Percentiles rank a stretch among this genome's conserved stretches.
These are phyloP conservation scores for Xenopus petersii DNA, from an alignment of 2,797 vertebrate genomes.

Conservation along the genomic window DNA sequence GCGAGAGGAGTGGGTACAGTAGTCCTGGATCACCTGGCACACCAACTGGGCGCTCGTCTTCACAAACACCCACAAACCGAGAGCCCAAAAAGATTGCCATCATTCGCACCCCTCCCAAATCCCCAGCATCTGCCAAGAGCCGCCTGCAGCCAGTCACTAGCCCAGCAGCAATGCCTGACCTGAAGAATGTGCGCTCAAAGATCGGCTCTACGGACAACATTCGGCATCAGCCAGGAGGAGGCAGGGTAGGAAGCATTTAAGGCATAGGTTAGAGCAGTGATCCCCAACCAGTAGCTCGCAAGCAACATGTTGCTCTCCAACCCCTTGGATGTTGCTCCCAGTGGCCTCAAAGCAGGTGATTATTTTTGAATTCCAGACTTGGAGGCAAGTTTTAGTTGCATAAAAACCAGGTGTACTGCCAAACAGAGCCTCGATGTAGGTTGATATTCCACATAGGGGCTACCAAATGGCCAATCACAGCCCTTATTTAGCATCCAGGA, in stretches of 20 bases:
- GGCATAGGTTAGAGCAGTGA: no score
- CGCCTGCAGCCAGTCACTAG: slow-evolving; percentile 74
- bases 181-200: slow-evolving; percentile 88
- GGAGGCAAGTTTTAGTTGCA: no score
- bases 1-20: slow-evolving; percentile 85
- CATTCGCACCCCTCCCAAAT: slow-evolving; percentile 90
- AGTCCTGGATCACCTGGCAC: slow-evolving; percentile 89
- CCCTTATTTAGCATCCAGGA: no score
- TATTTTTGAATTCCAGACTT: no score
- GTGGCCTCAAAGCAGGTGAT: no score
- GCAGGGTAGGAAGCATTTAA: slow-evolving; percentile 73
- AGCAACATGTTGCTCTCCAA: no score
- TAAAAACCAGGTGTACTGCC: no score
- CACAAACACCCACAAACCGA: slow-evolving; percentile 74
- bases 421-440: no score
- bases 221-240: slow-evolving; percentile 92
- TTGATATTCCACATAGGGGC: no score
- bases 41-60: slow-evolving; percentile 75
- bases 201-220: slow-evolving; percentile 92
- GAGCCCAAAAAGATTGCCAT: slow-evolving; percentile 85
- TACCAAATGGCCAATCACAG: no score
- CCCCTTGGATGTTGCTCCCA: no score
- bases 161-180: slow-evolving; percentile 78
- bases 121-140: slow-evolving; percentile 84
- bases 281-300: no score